phyloP scores from a whole-genome alignment of 2,888 invertebrate genomes.

The Ephialtes manifestator region DNA sequence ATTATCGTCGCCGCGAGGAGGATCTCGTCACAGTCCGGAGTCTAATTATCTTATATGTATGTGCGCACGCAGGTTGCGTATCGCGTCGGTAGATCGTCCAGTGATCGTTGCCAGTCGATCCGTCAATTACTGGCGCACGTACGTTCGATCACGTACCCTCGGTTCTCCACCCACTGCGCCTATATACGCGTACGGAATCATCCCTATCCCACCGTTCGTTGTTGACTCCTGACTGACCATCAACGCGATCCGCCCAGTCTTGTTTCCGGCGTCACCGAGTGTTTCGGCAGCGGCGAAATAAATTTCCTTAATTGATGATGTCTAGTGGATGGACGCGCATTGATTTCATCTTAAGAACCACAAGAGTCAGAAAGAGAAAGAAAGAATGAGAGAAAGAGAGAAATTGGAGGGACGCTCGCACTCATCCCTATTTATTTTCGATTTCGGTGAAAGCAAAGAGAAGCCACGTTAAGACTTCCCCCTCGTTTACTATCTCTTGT shows the following conservation, averaged over 20 bases:
- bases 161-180: conserved; percentile 56
- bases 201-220: conserved; percentile 58
- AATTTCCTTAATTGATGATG: conserved; percentile 77
- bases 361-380: conserved; percentile 41
- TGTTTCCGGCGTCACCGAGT: conserved; percentile 19
- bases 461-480: conserved; percentile 28
- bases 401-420: conserved; percentile 21
- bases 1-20: conserved; percentile 29
- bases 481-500: conserved; percentile 1
- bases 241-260: conserved; percentile 19
- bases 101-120: conserved; percentile 74
- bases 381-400: conserved; percentile 12
- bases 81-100: conserved; percentile 58
- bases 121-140: conserved; percentile 74
- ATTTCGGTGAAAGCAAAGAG: conserved; percentile 41
- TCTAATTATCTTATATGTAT: conserved; percentile 76
- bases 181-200: conserved; percentile 4
- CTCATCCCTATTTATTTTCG: conserved; percentile 45
- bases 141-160: conserved; percentile 57
- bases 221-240: conserved; percentile 39
- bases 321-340: conserved; percentile 64
- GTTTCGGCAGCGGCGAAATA: conserved; percentile 74
- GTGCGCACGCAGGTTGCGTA: neutral
- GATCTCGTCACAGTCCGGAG: conserved; percentile 34
- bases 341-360: conserved; percentile 73